Conservation (phyloP, 2,113 vertebrate species). For the Empidonax traillii region DNA sequence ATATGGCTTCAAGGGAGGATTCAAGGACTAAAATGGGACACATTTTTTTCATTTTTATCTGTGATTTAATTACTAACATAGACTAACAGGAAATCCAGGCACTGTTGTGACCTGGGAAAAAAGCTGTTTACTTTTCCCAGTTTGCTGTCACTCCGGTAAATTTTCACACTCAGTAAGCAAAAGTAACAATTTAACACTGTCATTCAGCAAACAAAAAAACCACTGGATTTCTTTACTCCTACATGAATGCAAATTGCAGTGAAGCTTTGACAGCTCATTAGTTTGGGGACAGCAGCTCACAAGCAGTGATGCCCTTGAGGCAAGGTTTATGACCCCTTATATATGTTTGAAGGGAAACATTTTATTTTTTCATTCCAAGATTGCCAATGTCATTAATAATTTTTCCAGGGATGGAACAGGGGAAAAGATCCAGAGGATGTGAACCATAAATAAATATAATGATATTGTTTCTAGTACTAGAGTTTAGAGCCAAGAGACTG, state of each 20-base stretch:
- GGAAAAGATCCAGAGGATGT: background rate
- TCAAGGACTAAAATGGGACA: background rate
- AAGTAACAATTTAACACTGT: conserved; percentile 5
- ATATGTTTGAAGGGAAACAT: background rate
- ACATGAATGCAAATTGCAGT: background rate
- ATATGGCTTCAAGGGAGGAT: background rate
- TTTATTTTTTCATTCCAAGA: background rate
- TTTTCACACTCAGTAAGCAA: background rate
- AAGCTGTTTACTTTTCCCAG: background rate
- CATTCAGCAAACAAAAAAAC: background rate
- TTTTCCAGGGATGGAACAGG: background rate
- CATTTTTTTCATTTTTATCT: background rate
- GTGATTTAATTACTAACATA: background rate
- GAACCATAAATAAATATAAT: background rate
- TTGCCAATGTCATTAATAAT: background rate
- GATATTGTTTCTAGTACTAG: background rate
- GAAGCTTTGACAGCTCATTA: conserved; percentile 25
- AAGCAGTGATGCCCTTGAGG: background rate
- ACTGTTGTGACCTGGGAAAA: background rate
- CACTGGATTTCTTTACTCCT: background rate
- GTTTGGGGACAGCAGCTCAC: background rate
- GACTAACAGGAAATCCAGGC: background rate
- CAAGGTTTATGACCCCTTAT: background rate
- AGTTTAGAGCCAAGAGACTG: background rate
- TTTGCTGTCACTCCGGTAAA: background rate